These are phyloP conservation scores for Muscicapa adusta DNA, from an alignment of 2,113 vertebrate genomes.

Conservation along the genomic window DNA sequence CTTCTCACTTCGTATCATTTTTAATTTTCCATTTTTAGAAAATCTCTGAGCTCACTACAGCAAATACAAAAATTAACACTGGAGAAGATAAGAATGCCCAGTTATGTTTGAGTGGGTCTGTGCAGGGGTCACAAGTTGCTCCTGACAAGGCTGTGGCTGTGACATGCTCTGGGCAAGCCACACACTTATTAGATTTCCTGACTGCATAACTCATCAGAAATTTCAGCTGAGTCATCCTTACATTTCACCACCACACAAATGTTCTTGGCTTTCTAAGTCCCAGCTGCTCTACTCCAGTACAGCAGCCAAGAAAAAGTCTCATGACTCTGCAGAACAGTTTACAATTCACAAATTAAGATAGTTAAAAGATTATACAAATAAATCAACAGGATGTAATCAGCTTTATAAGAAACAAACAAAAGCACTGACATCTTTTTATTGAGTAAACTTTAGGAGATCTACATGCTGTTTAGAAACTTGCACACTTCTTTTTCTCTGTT, in stretches of 20 bases:
- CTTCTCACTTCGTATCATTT: rapidly evolving
- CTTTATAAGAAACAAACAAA: neutral
- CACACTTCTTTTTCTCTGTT: neutral
- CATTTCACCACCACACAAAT: neutral
- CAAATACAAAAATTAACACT: neutral
- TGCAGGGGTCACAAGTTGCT: neutral
- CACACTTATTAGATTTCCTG: neutral
- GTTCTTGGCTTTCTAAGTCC: neutral
- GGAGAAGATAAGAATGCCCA: neutral
- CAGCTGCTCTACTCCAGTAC: neutral
- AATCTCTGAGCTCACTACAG: neutral
- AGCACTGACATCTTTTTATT: neutral
- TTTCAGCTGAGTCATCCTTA: slow-evolving; percentile 57
- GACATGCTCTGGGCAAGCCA: neutral
- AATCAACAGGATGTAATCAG: neutral
- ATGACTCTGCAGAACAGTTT: slow-evolving; percentile 10
- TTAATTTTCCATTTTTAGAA: neutral
- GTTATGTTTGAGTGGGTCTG: neutral
- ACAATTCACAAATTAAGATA: neutral
- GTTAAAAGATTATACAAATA: neutral
- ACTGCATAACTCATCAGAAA: neutral
- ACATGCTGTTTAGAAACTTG: neutral
- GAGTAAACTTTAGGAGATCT: neutral
- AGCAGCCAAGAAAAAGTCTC: neutral
- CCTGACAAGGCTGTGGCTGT: neutral